phyloP scores from a whole-genome alignment of 2,888 invertebrate species.

The Volucella inflata region DNA sequence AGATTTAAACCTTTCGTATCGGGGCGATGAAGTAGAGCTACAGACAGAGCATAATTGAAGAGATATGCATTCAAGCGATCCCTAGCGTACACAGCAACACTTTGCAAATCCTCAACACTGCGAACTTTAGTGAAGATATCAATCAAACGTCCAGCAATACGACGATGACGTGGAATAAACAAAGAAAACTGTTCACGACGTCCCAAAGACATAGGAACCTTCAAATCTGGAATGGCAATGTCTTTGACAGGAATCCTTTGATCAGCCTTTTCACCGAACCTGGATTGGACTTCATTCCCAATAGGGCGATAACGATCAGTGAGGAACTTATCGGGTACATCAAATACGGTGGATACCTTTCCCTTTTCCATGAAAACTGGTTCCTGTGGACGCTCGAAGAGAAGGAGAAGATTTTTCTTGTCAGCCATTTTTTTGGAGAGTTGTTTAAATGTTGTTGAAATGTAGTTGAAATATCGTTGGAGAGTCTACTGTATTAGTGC shows the following conservation, averaged over 20 bases:
- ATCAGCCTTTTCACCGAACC: conserved; percentile 85
- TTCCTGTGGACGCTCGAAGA: conserved; percentile 89
- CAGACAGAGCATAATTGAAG: conserved; percentile 90
- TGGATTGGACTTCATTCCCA: conserved; percentile 84
- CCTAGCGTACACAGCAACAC: conserved; percentile 87
- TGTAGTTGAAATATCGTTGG: too few species aligned
- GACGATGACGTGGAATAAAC: conserved; percentile 87
- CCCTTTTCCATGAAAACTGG: conserved; percentile 90
- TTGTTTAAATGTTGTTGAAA: too few species aligned
- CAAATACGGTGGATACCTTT: conserved; percentile 85
- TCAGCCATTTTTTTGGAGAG: conserved; percentile 72
- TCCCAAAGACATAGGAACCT: conserved; percentile 85
- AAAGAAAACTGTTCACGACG: conserved; percentile 87
- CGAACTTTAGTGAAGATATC: conserved; percentile 87
- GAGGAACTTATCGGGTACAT: conserved; percentile 86
- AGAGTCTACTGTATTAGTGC: conserved; percentile 7
- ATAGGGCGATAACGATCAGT: conserved; percentile 83
- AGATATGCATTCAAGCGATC: conserved; percentile 90
- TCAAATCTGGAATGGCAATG: conserved; percentile 86
- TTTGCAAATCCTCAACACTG: conserved; percentile 87
- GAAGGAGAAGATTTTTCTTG: conserved; percentile 85
- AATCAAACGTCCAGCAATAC: conserved; percentile 86
- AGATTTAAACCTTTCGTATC: conserved; percentile 86
- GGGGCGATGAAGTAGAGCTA: conserved; percentile 87
- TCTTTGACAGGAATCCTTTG: conserved; percentile 85